A percentile compares a stretch with the other conserved stretches of the same genome.
Evolutionary conservation across 2,888 invertebrate genomes (phyloP).

Genomic region (Xanthia togata): DNA sequence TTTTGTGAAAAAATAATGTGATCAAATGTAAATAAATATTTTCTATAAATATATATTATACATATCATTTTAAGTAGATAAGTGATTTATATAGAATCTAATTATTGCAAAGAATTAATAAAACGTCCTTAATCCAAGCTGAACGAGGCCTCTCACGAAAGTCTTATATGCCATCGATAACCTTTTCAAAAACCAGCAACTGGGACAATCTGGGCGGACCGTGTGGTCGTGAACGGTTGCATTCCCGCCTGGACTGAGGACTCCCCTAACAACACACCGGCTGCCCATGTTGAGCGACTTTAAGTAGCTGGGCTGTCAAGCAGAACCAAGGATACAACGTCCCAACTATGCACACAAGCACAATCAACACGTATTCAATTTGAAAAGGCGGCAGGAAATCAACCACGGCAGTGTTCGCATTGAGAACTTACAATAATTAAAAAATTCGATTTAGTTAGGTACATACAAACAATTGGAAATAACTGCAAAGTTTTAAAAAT

Average conservation of each 20-base stretch:
- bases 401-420: constrained; percentile 7
- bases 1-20: constrained; percentile 15
- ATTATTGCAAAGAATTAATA: constrained; percentile 26
- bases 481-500: background rate
- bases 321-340: constrained; percentile 1
- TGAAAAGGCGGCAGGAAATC: background rate
- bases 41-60: constrained; percentile 15
- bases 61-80: constrained; percentile 5
- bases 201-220: constrained; percentile 43
- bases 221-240: background rate
- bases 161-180: constrained; percentile 38
- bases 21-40: constrained; percentile 28
- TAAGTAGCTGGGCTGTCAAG: background rate
- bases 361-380: background rate
- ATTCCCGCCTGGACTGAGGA: constrained; percentile 15
- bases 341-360: background rate
- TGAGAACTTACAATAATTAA: background rate
- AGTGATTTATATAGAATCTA: constrained; percentile 15
- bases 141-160: constrained; percentile 7
- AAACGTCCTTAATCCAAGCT: constrained; percentile 25
- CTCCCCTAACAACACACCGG: constrained; percentile 30
- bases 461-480: background rate
- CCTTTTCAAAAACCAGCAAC: constrained; percentile 49
- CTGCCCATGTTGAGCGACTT: constrained; percentile 11
- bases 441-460: background rate